A percentile compares a stretch with the other conserved stretches of the same genome.
These are phyloP conservation scores for Ctenicera cuprea DNA, from an alignment of 2,888 invertebrate genomes.

Conservation along the genomic window DNA sequence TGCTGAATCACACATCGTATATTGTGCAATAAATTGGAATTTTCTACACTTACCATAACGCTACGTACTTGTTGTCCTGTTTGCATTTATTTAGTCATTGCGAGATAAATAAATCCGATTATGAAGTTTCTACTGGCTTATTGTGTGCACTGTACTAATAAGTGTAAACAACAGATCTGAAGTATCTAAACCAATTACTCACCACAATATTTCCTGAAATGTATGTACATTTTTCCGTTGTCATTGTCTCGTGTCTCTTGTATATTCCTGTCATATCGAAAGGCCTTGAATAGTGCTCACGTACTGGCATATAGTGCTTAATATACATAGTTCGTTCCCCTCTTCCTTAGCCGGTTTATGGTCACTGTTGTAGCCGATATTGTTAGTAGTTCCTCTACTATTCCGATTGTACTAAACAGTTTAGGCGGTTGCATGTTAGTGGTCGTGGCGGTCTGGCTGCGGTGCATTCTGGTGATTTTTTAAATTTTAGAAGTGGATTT, in stretches of 20 bases:
- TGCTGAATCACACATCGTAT: no score
- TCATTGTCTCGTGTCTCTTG: conserved; percentile 39
- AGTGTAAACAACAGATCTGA: neutral
- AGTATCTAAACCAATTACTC: neutral
- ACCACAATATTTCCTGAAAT: conserved; percentile 22
- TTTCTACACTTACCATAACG: neutral
- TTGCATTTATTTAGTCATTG: conserved; percentile 10
- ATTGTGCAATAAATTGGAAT: conserved; percentile 22
- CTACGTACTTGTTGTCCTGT: neutral
- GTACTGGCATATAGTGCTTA: conserved; percentile 54
- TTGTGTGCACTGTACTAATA: neutral
- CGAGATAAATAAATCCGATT: conserved; percentile 11
- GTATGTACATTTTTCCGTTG: conserved; percentile 22
- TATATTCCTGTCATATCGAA: conserved; percentile 49
- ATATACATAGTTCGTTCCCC: conserved; percentile 62
- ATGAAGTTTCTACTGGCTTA: neutral
- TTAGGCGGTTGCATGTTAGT: conserved; percentile 33
- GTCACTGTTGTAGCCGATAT: conserved; percentile 50
- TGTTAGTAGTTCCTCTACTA: conserved; percentile 49
- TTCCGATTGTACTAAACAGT: conserved; percentile 40
- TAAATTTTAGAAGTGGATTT: neutral
- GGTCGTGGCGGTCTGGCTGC: neutral
- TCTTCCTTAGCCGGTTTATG: conserved; percentile 54
- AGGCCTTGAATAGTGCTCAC: conserved; percentile 57
- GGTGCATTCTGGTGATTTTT: conserved; percentile 4